Evolutionary conservation across 2,113 vertebrate genomes (phyloP).

Genomic region (Gymnorhina tibicen): DNA sequence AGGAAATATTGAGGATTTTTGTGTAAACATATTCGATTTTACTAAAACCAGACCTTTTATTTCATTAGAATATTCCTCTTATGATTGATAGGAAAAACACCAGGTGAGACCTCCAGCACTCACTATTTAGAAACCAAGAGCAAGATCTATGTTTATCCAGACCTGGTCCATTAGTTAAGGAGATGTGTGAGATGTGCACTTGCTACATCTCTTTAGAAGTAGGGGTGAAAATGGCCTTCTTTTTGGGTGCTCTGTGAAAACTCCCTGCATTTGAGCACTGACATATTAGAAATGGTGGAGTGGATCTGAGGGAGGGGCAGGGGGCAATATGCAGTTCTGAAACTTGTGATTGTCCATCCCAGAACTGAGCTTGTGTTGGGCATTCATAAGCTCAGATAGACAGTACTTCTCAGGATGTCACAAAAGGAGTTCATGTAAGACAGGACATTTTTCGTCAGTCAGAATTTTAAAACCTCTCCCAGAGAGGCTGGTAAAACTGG

Average conservation of each 20-base stretch:
- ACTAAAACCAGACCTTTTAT: background rate
- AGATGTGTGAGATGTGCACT: background rate
- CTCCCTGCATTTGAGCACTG: background rate
- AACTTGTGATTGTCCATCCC: background rate
- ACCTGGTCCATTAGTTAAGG: background rate
- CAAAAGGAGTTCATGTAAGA: background rate
- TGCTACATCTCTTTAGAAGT: background rate
- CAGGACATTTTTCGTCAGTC: background rate
- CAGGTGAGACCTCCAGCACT: background rate
- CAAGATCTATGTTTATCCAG: background rate
- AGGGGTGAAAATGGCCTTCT: background rate
- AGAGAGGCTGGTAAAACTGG: background rate
- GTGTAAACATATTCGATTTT: background rate
- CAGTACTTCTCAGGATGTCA: background rate
- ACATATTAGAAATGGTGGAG: background rate
- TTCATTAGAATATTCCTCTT: background rate
- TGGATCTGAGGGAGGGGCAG: background rate
- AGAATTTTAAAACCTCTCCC: background rate
- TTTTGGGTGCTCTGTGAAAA: background rate
- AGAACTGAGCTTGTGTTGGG: background rate
- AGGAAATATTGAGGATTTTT: background rate
- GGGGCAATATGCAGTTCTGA: background rate
- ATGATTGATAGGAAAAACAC: background rate
- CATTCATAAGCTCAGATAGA: background rate
- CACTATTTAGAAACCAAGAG: background rate